Evolutionary conservation across 1,140 invertebrate genomes (phyloP).

Genomic region (Hycleus cichorii): DNA sequence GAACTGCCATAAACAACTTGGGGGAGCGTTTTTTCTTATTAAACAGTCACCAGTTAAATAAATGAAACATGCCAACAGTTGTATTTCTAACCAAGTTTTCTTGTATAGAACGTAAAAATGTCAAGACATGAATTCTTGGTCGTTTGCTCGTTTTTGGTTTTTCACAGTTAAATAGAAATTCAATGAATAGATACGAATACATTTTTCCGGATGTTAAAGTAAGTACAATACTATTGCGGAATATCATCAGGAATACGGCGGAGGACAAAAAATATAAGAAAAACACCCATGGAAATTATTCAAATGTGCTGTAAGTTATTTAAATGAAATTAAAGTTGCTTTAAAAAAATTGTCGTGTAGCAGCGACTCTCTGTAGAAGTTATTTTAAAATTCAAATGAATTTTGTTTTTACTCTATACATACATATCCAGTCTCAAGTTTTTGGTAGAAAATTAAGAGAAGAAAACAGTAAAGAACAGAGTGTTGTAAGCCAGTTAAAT

Average conservation of each 20-base stretch:
- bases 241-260: too few relatives aligned
- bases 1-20: slow-evolving; percentile 13
- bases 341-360: slow-evolving; percentile 11
- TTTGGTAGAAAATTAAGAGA: slow-evolving; percentile 12
- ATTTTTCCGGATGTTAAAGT: too few relatives aligned
- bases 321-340: slow-evolving; percentile 17
- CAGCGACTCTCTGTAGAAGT: background rate
- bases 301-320: slow-evolving; percentile 14
- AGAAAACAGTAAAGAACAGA: slow-evolving; percentile 13
- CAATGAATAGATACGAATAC: too few relatives aligned
- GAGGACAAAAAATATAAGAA: too few relatives aligned
- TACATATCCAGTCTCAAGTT: slow-evolving; percentile 1
- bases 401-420: slow-evolving; percentile 3
- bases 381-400: slow-evolving; percentile 17
- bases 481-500: slow-evolving; percentile 18
- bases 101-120: too few relatives aligned
- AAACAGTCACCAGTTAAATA: slow-evolving; percentile 2
- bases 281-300: slow-evolving; percentile 6
- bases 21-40: background rate
- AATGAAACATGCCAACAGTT: too few relatives aligned
- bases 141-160: too few relatives aligned
- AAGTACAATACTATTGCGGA: too few relatives aligned
- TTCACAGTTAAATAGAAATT: too few relatives aligned
- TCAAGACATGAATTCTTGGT: too few relatives aligned
- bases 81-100: too few relatives aligned